Conservation (phyloP, 2,113 vertebrate species). For the Aptenodytes patagonicus region DNA sequence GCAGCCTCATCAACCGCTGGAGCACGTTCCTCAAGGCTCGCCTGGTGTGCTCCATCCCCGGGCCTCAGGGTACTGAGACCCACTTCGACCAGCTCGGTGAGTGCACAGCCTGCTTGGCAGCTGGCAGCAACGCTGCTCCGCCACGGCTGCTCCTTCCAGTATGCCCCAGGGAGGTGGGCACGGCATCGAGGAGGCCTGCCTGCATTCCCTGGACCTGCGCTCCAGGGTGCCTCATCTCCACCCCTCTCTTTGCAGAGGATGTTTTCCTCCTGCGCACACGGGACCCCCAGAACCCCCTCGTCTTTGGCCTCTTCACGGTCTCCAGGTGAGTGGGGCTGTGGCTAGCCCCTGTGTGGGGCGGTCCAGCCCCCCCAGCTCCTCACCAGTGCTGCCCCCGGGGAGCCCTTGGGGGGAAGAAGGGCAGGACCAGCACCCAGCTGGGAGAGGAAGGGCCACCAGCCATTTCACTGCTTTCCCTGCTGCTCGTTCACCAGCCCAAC, state of each 20-base stretch:
- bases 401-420: neutral
- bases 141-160: neutral
- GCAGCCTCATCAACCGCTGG: constrained; percentile 88
- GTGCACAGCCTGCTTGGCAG: neutral
- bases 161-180: rapidly evolving
- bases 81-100: constrained; percentile 84
- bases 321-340: constrained; percentile 76
- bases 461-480: neutral
- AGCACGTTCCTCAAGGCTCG: constrained; percentile 88
- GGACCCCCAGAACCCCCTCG: constrained; percentile 79
- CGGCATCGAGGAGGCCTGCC: rapidly evolving
- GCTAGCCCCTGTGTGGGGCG: neutral
- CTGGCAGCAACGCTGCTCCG: rapidly evolving
- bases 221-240: neutral
- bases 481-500: neutral
- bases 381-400: neutral
- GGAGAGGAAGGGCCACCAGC: neutral
- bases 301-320: constrained; percentile 85
- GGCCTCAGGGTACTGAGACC: constrained; percentile 77
- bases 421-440: neutral
- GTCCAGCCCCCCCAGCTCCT: too few relatives aligned
- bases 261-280: constrained; percentile 83
- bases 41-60: constrained; percentile 82
- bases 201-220: neutral
- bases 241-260: constrained; percentile 74